Evolutionary conservation across 2,113 vertebrate genomes (phyloP).

Genomic region (Callorhinus ursinus): DNA sequence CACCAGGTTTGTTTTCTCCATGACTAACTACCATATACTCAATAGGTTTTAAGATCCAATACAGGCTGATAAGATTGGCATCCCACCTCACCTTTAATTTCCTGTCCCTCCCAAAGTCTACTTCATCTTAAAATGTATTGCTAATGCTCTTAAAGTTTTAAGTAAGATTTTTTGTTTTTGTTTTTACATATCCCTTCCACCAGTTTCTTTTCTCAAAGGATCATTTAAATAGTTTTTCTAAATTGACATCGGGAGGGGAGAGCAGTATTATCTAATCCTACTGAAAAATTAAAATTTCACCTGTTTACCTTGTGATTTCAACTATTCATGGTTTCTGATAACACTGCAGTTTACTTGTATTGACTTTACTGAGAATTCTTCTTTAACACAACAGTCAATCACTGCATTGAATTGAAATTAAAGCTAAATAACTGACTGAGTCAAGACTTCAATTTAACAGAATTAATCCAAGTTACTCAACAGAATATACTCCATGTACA

Average conservation of each 20-base stretch:
- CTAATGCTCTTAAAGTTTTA: background rate
- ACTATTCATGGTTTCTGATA: background rate
- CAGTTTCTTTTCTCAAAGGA: slow-evolving; percentile 13
- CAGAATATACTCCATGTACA: background rate
- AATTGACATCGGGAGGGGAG: background rate
- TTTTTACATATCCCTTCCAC: background rate
- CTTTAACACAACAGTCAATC: background rate
- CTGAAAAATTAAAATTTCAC: slow-evolving; percentile 37
- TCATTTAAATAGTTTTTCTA: slow-evolving; percentile 14
- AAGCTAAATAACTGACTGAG: slow-evolving; percentile 16
- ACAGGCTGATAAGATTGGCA: background rate
- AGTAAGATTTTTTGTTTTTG: background rate
- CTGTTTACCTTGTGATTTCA: slow-evolving; percentile 31
- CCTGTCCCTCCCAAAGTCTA: background rate
- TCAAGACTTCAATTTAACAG: slow-evolving; percentile 32
- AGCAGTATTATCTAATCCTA: background rate
- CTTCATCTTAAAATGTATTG: background rate
- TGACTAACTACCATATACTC: background rate
- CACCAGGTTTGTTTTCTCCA: background rate
- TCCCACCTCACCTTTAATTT: background rate
- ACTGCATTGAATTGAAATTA: slow-evolving; percentile 20
- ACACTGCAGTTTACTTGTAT: background rate
- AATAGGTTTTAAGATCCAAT: background rate
- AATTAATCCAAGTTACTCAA: slow-evolving; percentile 24
- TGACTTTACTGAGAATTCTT: slow-evolving; percentile 11